These are phyloP conservation scores for Homalodisca vitripennis DNA, from an alignment of 1,140 invertebrate genomes.

Conservation along the genomic window DNA sequence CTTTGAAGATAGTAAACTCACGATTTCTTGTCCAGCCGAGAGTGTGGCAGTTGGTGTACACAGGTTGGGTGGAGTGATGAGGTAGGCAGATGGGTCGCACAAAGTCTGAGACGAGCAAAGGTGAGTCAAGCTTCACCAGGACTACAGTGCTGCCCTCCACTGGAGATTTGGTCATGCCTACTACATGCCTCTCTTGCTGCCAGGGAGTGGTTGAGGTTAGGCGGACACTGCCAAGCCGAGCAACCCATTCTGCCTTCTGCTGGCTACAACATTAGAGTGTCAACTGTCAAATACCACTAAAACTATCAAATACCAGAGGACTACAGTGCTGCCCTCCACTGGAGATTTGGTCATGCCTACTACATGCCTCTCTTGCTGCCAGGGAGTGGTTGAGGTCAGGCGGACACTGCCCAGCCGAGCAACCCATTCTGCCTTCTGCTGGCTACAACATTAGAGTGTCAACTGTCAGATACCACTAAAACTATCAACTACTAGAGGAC, in stretches of 20 bases:
- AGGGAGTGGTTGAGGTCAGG: constrained; percentile 73
- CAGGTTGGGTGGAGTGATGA: constrained; percentile 12
- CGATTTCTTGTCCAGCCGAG: constrained; percentile 80
- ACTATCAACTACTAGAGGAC: no score
- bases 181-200: constrained; percentile 81
- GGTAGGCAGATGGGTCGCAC: constrained; percentile 80
- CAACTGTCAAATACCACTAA: no score
- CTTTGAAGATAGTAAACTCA: no score
- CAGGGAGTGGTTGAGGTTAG: constrained; percentile 76
- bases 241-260: constrained; percentile 81
- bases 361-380: constrained; percentile 83
- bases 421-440: constrained; percentile 82
- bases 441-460: no score
- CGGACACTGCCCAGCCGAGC: constrained; percentile 75
- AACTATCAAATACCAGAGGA: no score
- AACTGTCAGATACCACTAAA: no score
- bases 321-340: constrained; percentile 81
- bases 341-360: constrained; percentile 87
- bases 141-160: constrained; percentile 84
- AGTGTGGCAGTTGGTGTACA: constrained; percentile 68
- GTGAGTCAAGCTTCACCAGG: constrained; percentile 74
- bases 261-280: no score
- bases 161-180: constrained; percentile 86
- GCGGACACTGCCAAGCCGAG: constrained; percentile 72
- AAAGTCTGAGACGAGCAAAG: constrained; percentile 75